Conservation (phyloP, 2,113 vertebrate species). For the Ameiurus melas region DNA sequence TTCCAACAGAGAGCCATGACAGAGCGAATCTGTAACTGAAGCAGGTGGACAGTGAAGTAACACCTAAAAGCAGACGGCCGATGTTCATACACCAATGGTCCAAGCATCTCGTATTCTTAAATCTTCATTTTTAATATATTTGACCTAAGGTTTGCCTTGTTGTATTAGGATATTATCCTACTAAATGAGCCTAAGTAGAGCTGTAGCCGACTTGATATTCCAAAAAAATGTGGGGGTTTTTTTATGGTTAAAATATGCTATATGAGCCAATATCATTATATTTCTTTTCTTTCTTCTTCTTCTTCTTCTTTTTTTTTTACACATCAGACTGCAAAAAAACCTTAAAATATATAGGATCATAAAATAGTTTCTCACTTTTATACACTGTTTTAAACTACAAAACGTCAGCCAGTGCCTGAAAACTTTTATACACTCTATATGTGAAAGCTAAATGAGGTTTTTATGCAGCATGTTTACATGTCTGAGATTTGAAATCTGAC, state of each 20-base stretch:
- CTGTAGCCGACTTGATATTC: neutral
- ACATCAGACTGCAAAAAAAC: neutral
- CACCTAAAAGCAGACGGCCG: slow-evolving; percentile 43
- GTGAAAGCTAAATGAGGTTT: neutral
- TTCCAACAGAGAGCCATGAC: slow-evolving; percentile 81
- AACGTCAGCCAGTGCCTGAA: neutral
- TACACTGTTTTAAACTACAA: neutral
- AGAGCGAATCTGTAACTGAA: slow-evolving; percentile 80
- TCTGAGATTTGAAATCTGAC: neutral
- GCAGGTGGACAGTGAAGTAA: slow-evolving; percentile 1
- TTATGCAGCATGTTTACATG: neutral
- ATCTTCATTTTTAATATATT: neutral
- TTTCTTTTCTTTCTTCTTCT: neutral
- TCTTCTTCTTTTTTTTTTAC: neutral
- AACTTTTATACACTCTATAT: neutral
- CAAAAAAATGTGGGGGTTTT: neutral
- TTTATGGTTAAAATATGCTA: slow-evolving; percentile 14
- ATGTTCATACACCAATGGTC: neutral
- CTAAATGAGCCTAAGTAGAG: slow-evolving; percentile 15
- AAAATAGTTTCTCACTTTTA: neutral
- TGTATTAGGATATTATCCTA: slow-evolving; percentile 11
- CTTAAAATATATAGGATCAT: neutral
- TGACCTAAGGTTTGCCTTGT: slow-evolving; percentile 7
- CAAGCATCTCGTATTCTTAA: slow-evolving; percentile 8
- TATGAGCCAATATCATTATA: slow-evolving; percentile 2